Percentiles rank a stretch among this genome's conserved stretches.
phyloP scores from a whole-genome alignment of 2,113 vertebrate genomes.

The Zeus faber region DNA sequence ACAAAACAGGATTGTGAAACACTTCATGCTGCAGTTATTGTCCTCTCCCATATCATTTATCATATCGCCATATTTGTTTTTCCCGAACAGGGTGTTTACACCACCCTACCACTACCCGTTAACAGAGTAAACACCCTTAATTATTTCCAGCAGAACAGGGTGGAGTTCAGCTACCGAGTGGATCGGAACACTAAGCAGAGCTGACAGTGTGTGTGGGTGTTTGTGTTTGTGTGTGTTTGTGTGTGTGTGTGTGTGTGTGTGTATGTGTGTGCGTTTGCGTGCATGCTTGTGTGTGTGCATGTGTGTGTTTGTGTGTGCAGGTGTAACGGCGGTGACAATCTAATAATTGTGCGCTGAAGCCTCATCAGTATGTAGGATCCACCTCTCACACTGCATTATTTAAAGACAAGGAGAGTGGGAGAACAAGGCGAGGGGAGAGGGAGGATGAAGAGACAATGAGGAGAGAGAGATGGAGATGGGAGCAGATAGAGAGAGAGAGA shows the following conservation, averaged over 20 bases:
- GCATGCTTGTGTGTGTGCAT: background rate
- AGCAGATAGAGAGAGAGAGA: conserved; percentile 9
- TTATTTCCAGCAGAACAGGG: background rate
- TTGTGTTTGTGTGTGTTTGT: background rate
- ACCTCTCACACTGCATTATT: conserved; percentile 62
- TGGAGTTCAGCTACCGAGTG: background rate
- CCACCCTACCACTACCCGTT: background rate
- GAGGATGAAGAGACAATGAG: background rate
- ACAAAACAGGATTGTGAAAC: no score
- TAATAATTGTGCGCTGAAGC: conserved; percentile 51
- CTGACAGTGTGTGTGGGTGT: background rate
- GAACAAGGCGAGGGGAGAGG: background rate
- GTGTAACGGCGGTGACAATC: conserved; percentile 38
- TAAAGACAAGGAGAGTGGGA: conserved; percentile 32
- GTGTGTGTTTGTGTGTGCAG: conserved; percentile 6
- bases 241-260: no score
- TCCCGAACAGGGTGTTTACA: no score
- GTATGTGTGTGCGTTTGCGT: background rate
- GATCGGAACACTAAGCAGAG: background rate
- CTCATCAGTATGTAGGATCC: conserved; percentile 58
- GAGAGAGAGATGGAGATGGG: conserved; percentile 16
- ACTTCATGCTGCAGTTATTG: no score
- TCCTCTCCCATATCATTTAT: no score
- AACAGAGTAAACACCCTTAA: background rate
- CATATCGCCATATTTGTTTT: no score